Evolutionary conservation across 2,797 vertebrate species (phyloP).

Genomic region (Sitta carolinensis): DNA sequence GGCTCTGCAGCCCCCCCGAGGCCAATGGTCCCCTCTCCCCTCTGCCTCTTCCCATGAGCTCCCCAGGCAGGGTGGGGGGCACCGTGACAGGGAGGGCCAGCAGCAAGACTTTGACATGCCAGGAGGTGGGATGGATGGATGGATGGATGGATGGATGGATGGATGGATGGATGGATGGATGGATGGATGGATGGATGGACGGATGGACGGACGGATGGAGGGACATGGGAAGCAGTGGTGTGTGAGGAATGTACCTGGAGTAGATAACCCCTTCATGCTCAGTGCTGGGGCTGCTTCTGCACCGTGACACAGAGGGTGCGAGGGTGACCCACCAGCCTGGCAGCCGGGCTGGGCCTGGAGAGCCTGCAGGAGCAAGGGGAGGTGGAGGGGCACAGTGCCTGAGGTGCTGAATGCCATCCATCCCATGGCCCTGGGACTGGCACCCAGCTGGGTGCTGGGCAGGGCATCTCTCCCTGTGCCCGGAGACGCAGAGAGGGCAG

Average conservation of each 20-base stretch:
- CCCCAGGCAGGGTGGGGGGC: rapidly evolving
- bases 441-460: not conserved
- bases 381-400: not conserved
- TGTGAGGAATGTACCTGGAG: slow-evolving; percentile 29
- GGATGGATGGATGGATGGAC: not conserved
- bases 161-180: not conserved
- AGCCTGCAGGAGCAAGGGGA: rapidly evolving
- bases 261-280: slow-evolving; percentile 25
- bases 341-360: not conserved
- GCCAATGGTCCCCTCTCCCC: too few species aligned
- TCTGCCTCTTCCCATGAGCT: not conserved
- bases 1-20: not conserved
- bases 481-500: rapidly evolving
- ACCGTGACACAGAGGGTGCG: rapidly evolving
- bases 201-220: not conserved
- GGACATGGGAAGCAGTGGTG: not conserved
- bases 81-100: not conserved
- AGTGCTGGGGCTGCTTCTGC: not conserved
- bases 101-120: rapidly evolving
- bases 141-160: not conserved
- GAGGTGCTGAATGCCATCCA: rapidly evolving
- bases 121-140: not conserved
- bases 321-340: not conserved
- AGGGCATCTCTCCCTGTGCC: not conserved
- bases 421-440: rapidly evolving